Evolutionary conservation across 2,113 vertebrate species (phyloP).

Genomic region (Mobula birostris): DNA sequence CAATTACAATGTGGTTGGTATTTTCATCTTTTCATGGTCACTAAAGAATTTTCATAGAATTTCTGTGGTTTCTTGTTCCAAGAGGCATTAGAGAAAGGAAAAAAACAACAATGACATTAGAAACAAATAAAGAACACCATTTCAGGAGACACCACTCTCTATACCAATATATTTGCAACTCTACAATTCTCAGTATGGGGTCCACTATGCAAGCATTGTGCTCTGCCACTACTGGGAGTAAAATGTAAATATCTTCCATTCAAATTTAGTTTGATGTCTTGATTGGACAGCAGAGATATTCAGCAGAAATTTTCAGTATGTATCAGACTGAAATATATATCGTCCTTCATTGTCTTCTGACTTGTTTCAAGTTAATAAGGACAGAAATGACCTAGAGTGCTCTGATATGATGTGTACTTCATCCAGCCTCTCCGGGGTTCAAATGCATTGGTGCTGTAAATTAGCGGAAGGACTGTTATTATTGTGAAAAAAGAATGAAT

Average conservation of each 20-base stretch:
- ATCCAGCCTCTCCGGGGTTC: not conserved
- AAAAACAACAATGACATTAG: not conserved
- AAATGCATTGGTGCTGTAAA: not conserved
- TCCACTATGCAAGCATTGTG: not conserved
- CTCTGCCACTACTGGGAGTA: not conserved
- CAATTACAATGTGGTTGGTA: not conserved
- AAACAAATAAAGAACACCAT: not conserved
- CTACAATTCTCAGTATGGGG: not conserved
- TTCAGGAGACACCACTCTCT: not conserved
- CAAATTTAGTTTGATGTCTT: not conserved
- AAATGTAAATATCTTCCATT: not conserved
- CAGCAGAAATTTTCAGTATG: not conserved
- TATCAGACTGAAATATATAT: too few species aligned
- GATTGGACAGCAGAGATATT: not conserved
- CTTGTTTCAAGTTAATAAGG: not conserved
- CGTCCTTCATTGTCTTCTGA: not conserved
- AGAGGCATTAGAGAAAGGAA: not conserved
- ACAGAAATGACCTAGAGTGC: not conserved
- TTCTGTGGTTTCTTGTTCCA: not conserved
- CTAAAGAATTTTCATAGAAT: not conserved
- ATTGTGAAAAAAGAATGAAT: not conserved
- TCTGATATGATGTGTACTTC: not conserved
- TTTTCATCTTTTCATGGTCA: not conserved
- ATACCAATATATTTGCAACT: not conserved
- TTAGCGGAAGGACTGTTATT: not conserved